These are phyloP conservation scores for Halcyon badia DNA, from an alignment of 2,797 vertebrate species.

Conservation along the genomic window DNA sequence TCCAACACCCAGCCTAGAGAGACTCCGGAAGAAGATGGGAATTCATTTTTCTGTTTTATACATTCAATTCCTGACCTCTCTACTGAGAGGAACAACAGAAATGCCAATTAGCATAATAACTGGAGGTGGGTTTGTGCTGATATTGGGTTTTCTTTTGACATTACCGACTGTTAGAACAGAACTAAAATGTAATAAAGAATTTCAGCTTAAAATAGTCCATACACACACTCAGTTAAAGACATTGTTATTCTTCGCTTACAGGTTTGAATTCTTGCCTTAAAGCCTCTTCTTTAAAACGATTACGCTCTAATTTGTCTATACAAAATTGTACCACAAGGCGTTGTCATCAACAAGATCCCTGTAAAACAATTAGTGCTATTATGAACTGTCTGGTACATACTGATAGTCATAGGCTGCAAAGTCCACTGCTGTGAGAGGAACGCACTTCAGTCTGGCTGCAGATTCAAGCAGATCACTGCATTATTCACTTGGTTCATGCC, in stretches of 20 bases:
- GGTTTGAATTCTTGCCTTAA: neutral
- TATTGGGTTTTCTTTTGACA: neutral
- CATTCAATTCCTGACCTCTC: conserved; percentile 7
- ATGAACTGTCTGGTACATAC: neutral
- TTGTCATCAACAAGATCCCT: neutral
- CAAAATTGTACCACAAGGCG: neutral
- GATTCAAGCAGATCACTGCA: neutral
- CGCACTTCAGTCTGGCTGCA: neutral
- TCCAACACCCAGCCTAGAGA: neutral
- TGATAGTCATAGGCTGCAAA: neutral
- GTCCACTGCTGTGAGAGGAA: neutral
- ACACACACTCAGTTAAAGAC: neutral
- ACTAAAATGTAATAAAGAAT: neutral
- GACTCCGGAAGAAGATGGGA: neutral
- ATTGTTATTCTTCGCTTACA: neutral
- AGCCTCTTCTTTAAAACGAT: neutral
- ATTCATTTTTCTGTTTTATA: conserved; percentile 9
- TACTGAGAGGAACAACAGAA: neutral
- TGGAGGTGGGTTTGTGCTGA: neutral
- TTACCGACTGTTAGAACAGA: neutral
- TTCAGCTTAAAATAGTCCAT: neutral
- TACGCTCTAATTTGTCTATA: neutral
- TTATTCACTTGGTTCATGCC: neutral
- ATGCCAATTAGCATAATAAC: neutral
- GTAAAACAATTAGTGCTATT: neutral